Evolutionary conservation across 1,140 invertebrate species (phyloP), one percentile per base, ranked within the genome.

Genomic region (Drosophila dunni): DNA sequence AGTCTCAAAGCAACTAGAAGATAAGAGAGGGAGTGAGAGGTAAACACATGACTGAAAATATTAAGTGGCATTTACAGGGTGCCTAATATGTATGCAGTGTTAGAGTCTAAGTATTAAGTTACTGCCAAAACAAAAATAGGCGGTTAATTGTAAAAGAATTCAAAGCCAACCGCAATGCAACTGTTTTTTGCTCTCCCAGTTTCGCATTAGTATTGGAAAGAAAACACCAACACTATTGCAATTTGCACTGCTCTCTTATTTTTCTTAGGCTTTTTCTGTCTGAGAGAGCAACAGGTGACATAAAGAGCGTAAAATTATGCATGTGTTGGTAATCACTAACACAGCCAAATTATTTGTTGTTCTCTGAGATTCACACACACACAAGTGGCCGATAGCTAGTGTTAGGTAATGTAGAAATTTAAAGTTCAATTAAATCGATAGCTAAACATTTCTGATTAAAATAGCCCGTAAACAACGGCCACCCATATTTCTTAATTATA

Each of bases 1-100:
- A 51, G 15, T 24, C 1, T n/a, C 1, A 60, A 17, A 24, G 57
- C 42, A 44, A 6, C 11, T 24, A 3, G 40, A 24, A 48, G 60
- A 63, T 63, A 63, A 63, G 46, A n/a, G 36, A 7, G 24, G 24
- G 24, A 29, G 24, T 29, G 24, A 29, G 17, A 48, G 40, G 11
- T 7, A 45, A 60, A 48, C 17, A 20, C 57, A 4, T 15, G 42
- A 33, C n/a, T 58, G 11, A n/a, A 29, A 57, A 7, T 33, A 20
- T 36, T 7, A 36, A 36, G 10, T 48, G 45, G 9, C 17, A 20
- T 2, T 6, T 51, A 63, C 60, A 63, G 60, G 60, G 60, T 51
- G 60, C 29, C 46, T 11, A 17, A 7, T 15, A 17, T 38, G 29
- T 15, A 17, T 38, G 29, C 13, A 44, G 11, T 8, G 7, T 4